phyloP scores from a whole-genome alignment of 2,797 vertebrate species.

The Chaetodon trifasciatus region DNA sequence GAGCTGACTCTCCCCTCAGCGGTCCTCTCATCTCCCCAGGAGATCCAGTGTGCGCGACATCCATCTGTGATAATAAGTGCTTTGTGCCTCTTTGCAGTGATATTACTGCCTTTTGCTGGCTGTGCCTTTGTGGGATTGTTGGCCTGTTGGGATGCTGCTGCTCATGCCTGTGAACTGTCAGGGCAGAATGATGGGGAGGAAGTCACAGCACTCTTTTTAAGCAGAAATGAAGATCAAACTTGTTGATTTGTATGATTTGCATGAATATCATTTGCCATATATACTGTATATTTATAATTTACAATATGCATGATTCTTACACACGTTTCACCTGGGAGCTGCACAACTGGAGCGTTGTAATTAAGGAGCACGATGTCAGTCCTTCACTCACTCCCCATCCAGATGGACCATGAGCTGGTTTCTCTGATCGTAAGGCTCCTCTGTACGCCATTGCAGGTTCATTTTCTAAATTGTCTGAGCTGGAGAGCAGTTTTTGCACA shows the following conservation, averaged over 20 bases:
- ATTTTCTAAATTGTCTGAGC: constrained; percentile 3
- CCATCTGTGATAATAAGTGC: constrained; percentile 59
- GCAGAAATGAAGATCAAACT: no score
- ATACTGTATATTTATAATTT: no score
- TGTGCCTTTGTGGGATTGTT: constrained; percentile 7
- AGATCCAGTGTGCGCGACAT: constrained; percentile 42
- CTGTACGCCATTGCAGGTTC: not conserved
- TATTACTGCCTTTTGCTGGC: constrained; percentile 1
- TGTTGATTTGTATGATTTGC: not conserved
- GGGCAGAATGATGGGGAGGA: not conserved
- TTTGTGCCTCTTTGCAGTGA: constrained; percentile 18
- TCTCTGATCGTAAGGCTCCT: not conserved
- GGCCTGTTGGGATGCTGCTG: constrained; percentile 27
- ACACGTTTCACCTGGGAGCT: not conserved
- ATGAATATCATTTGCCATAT: no score
- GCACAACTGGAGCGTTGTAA: not conserved
- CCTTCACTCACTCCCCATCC: not conserved
- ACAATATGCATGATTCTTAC: not conserved
- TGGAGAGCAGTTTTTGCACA: not conserved
- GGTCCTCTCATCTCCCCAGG: constrained; percentile 34
- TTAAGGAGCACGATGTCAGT: not conserved
- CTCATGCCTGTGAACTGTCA: not conserved
- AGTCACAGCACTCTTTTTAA: not conserved
- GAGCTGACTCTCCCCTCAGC: constrained; percentile 9
- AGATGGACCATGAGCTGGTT: not conserved